Evolutionary conservation across 2,888 invertebrate species (phyloP).

Genomic region (Cryptus viduatorius): DNA sequence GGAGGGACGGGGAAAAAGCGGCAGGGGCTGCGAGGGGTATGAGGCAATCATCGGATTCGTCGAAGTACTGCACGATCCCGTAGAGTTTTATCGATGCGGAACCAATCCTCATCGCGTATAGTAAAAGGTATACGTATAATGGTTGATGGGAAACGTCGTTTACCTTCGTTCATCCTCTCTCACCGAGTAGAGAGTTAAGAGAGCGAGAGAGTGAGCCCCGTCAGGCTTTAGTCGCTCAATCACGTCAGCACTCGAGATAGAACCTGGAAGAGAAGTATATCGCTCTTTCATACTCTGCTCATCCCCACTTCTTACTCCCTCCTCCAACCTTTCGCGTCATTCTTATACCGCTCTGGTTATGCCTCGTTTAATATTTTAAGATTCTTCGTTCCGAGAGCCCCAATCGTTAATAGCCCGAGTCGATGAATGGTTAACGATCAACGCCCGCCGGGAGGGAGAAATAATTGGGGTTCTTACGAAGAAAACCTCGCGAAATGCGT

Average conservation of each 20-base stretch:
- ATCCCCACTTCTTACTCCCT: not conserved
- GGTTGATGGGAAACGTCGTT: conserved; percentile 35
- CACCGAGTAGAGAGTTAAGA: not conserved
- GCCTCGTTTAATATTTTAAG: conserved; percentile 42
- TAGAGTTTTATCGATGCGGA: conserved; percentile 50
- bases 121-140: conserved; percentile 41
- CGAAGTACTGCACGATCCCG: not conserved
- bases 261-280: conserved; percentile 21
- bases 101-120: conserved; percentile 52
- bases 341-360: not conserved
- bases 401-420: conserved; percentile 3
- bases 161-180: conserved; percentile 36
- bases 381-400: not conserved
- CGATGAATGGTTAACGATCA: conserved; percentile 31
- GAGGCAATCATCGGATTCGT: conserved; percentile 54
- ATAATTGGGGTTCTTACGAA: not conserved
- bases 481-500: not conserved
- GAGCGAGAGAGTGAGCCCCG: conserved; percentile 10
- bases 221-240: conserved; percentile 59
- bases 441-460: not conserved
- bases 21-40: not conserved
- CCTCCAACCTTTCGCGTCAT: not conserved
- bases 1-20: not conserved
- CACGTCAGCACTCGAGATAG: conserved; percentile 36
- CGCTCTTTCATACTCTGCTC: conserved; percentile 15